Percentiles rank a stretch among this genome's conserved stretches.
These are phyloP conservation scores for Trematomus loennbergii DNA, from an alignment of 2,113 vertebrate species.

Conservation along the genomic window DNA sequence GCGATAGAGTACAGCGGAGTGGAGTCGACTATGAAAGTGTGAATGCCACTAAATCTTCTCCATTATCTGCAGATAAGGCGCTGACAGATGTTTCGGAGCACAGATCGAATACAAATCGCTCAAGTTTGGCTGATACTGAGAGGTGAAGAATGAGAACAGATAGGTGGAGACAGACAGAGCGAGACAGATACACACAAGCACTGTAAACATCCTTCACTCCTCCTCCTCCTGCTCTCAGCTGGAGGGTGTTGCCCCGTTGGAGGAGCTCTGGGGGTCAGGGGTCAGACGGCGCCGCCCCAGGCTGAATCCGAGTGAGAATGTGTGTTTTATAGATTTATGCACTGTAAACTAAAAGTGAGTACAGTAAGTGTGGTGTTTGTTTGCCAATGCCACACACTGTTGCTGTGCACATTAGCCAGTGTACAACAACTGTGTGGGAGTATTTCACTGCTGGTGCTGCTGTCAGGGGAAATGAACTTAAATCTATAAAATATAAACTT, in stretches of 20 bases:
- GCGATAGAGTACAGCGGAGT: constrained; percentile 17
- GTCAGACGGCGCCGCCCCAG: constrained; percentile 40
- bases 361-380: not conserved
- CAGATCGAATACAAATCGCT: constrained; percentile 61
- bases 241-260: constrained; percentile 51
- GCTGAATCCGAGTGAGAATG: constrained; percentile 21
- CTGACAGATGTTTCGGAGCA: constrained; percentile 64
- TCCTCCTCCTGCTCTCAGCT: constrained; percentile 46
- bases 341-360: not conserved
- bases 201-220: constrained; percentile 52
- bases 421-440: constrained; percentile 30
- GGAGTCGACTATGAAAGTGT: constrained; percentile 49
- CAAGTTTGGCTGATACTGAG: constrained; percentile 48
- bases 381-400: not conserved
- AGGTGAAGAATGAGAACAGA: constrained; percentile 50
- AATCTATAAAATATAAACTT: constrained; percentile 28
- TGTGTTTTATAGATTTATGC: constrained; percentile 22
- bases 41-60: constrained; percentile 67
- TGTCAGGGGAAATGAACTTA: constrained; percentile 26
- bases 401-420: not conserved
- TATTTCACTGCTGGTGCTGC: constrained; percentile 28
- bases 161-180: constrained; percentile 42
- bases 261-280: constrained; percentile 60
- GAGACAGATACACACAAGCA: constrained; percentile 24
- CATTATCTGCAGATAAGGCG: constrained; percentile 68